These are phyloP conservation scores for Sipha flava DNA, from an alignment of 1,140 invertebrate genomes.

Conservation along the genomic window DNA sequence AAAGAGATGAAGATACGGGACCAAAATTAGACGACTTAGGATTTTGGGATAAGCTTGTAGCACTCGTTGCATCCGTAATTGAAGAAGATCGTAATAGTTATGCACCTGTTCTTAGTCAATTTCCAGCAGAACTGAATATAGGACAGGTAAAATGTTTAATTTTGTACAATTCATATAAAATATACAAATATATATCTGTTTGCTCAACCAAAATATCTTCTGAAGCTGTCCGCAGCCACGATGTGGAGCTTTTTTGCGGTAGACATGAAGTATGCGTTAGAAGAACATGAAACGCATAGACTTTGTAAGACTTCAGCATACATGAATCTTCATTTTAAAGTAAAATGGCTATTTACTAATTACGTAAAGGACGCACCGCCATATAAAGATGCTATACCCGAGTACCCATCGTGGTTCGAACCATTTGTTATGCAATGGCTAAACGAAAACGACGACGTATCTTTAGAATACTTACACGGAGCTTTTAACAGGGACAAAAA, in stretches of 20 bases:
- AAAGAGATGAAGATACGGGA: conserved; percentile 80
- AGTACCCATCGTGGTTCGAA: conserved; percentile 99
- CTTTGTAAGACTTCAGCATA: conserved; percentile 96
- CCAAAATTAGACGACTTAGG: conserved; percentile 84
- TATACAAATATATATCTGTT: background rate
- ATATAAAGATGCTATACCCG: conserved; percentile 72
- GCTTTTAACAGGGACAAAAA: conserved; percentile 98
- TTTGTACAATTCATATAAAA: background rate
- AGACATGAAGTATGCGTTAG: conserved; percentile 95
- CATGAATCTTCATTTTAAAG: conserved; percentile 98
- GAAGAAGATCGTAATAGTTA: conserved; percentile 98
- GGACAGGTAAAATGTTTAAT: conserved; percentile 54
- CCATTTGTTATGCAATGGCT: conserved; percentile 99
- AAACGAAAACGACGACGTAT: conserved; percentile 99
- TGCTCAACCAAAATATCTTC: background rate
- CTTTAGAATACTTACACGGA: conserved; percentile 95
- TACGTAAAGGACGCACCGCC: conserved; percentile 97
- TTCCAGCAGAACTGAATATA: conserved; percentile 84
- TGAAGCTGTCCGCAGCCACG: conserved; percentile 84
- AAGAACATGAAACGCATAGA: conserved; percentile 93
- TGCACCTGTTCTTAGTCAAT: conserved; percentile 96
- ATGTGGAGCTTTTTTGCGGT: conserved; percentile 97
- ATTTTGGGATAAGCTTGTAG: conserved; percentile 98
- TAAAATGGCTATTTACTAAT: conserved; percentile 97
- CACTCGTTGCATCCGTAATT: conserved; percentile 94